These are phyloP conservation scores for Standfussiana lucernea DNA, from an alignment of 2,888 invertebrate genomes.

Conservation along the genomic window DNA sequence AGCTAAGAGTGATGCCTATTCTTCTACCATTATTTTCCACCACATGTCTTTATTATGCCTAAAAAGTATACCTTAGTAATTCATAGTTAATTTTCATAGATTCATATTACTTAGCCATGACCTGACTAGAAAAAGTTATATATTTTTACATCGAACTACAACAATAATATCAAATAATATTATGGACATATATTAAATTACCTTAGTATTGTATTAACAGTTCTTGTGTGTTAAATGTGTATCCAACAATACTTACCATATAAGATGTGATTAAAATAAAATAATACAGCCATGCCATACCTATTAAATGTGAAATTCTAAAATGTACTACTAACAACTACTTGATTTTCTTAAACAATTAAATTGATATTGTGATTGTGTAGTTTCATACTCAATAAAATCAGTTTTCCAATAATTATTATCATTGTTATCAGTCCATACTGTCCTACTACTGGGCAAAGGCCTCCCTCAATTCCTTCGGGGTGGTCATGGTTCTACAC, in stretches of 20 bases:
- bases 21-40: background rate
- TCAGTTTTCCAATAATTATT: background rate
- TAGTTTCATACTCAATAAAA: background rate
- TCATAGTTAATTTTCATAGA: background rate
- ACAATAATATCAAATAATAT: background rate
- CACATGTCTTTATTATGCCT: background rate
- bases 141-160: background rate
- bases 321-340: background rate
- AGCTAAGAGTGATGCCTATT: background rate
- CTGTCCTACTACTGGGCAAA: background rate
- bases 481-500: background rate
- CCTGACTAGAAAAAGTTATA: background rate
- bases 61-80: background rate
- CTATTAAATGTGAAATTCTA: background rate
- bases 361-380: constrained; percentile 2
- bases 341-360: background rate
- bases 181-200: background rate
- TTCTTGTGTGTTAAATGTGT: background rate
- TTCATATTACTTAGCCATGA: background rate
- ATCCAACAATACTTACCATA: background rate
- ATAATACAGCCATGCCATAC: background rate
- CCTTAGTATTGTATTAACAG: background rate
- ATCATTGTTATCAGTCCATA: background rate
- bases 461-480: background rate
- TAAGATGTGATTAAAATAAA: background rate